Percentiles rank a stretch among this genome's conserved stretches.
Evolutionary conservation across 2,113 vertebrate genomes (phyloP).

Genomic region (Laterallus jamaicensis): DNA sequence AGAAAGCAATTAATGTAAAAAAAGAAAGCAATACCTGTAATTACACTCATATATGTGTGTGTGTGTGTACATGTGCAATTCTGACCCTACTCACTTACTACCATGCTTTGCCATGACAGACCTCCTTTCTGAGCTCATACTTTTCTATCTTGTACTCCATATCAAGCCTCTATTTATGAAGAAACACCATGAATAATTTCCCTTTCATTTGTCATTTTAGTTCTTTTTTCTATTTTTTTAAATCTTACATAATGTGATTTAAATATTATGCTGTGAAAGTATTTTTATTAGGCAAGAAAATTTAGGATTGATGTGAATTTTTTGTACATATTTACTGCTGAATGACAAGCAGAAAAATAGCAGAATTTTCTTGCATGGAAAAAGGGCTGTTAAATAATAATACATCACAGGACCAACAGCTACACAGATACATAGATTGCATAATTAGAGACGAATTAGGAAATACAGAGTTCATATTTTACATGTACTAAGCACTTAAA

Average conservation of each 20-base stretch:
- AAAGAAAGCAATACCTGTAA: background rate
- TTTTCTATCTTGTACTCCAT: background rate
- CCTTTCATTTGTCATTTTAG: background rate
- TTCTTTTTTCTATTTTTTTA: background rate
- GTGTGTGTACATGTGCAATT: rapidly evolving
- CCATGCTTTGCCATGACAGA: background rate
- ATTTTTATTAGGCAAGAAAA: background rate
- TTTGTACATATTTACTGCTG: background rate
- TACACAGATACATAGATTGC: background rate
- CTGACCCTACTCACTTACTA: background rate
- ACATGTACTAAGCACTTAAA: background rate
- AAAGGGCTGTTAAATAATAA: background rate
- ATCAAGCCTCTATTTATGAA: background rate
- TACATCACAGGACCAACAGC: background rate
- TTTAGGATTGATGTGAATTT: background rate
- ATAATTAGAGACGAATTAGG: background rate
- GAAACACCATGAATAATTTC: background rate
- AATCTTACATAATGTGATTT: background rate
- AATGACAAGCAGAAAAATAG: background rate
- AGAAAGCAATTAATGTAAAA: background rate
- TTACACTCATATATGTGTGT: background rate
- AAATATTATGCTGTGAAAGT: background rate
- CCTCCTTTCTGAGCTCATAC: background rate
- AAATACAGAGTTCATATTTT: background rate
- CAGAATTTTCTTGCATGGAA: background rate